Conservation (phyloP, 2,797 vertebrate species). For the Hippoglossus hippoglossus region DNA sequence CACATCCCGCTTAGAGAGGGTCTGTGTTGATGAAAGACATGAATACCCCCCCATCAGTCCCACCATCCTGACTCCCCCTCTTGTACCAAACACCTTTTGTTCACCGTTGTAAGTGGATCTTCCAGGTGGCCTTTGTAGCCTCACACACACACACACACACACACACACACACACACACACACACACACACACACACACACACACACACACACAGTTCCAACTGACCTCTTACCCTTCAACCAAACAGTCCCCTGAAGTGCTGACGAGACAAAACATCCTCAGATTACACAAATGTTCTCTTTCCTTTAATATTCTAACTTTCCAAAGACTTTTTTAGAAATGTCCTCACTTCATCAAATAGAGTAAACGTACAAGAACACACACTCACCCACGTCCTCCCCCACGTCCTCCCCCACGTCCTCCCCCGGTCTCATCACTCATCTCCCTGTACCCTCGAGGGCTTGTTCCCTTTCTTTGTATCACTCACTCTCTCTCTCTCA, state of each 20-base stretch:
- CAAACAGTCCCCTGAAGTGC: background rate
- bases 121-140: constrained; percentile 66
- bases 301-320: too few relatives aligned
- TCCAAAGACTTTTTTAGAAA: too few relatives aligned
- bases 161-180: background rate
- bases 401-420: too few relatives aligned
- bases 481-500: constrained; percentile 4
- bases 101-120: constrained; percentile 88
- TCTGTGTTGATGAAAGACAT: constrained; percentile 73
- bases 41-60: constrained; percentile 3
- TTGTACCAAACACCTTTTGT: constrained; percentile 73
- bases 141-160: constrained; percentile 34
- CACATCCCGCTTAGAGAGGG: constrained; percentile 62
- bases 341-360: constrained; percentile 7
- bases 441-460: too few relatives aligned
- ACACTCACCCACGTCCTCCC: background rate
- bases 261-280: too few relatives aligned
- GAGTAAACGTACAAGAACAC: background rate
- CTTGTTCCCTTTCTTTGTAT: constrained; percentile 22
- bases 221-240: too few relatives aligned
- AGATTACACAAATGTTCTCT: too few relatives aligned
- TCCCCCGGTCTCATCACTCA: too few relatives aligned
- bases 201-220: too few relatives aligned
- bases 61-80: constrained; percentile 31
- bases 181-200: too few relatives aligned